These are phyloP conservation scores for Drosophila nebulosa DNA, from an alignment of 1,140 invertebrate genomes.

Conservation along the genomic window DNA sequence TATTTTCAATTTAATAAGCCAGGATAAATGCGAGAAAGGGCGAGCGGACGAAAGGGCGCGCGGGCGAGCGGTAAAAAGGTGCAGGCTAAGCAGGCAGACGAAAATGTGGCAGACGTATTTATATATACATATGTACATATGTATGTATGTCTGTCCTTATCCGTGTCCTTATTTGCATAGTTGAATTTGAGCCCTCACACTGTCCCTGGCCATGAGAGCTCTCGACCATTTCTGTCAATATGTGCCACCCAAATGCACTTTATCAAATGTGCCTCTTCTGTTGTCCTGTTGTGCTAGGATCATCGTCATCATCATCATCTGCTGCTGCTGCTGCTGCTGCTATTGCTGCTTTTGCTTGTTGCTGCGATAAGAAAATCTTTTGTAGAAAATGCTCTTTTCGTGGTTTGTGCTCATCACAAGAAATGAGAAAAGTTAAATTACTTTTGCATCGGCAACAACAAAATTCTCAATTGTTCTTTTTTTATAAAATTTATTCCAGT, in stretches of 20 bases:
- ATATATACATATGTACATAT: background rate
- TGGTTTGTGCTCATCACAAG: conserved; percentile 2
- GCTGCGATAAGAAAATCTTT: conserved; percentile 53
- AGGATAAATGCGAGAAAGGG: conserved; percentile 64
- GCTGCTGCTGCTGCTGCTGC: too few relatives aligned
- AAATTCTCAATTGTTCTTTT: background rate
- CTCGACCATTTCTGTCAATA: conserved; percentile 57
- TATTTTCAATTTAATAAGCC: conserved; percentile 79
- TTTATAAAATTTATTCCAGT: background rate
- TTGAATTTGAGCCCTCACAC: conserved; percentile 48
- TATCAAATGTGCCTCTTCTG: conserved; percentile 55
- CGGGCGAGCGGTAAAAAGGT: too few relatives aligned
- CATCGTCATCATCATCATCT: too few relatives aligned
- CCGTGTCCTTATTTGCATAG: conserved; percentile 67
- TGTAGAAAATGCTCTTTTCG: conserved; percentile 29
- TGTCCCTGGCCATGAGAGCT: too few relatives aligned
- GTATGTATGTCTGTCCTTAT: conserved; percentile 27
- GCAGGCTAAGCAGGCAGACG: conserved; percentile 8
- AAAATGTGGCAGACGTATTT: conserved; percentile 4
- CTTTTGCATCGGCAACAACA: conserved; percentile 35
- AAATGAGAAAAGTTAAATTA: conserved; percentile 74
- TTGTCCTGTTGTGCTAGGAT: conserved; percentile 26
- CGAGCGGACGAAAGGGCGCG: too few relatives aligned
- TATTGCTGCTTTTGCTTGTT: background rate
- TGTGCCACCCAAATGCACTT: conserved; percentile 59